Evolutionary conservation across 2,797 vertebrate species (phyloP), one percentile per base, ranked within the genome.

Genomic region (Sebastes reedi): DNA sequence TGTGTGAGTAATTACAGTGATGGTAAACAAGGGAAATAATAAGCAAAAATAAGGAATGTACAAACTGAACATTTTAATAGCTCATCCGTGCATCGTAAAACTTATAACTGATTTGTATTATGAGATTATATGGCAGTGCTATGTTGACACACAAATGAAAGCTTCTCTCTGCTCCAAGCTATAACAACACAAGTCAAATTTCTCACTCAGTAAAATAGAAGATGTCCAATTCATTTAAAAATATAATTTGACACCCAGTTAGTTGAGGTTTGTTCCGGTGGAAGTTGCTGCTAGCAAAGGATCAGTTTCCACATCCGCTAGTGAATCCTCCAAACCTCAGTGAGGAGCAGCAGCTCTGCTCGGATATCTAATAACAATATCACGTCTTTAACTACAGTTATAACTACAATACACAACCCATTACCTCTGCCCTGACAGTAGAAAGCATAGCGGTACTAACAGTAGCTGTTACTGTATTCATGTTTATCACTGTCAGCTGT

Each of bases 221-320:
- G 2, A 50, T 50, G 27, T 7, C 2, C 39, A 10, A 18, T 55
- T 55, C 12, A 36, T 25, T 56, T 18, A 12, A 39, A 2, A 39
- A 12, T 16, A 34, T 24, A 24, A 2, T 36, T 56, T 12, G 30
- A n/a, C 18, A 6, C 6, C 14, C 20, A 22, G 2, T 62, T 6
- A n/a, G 4, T 27, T 50, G 5, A 3, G 6, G 11, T 65, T 65
- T 65, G 50, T 75, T 75, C 72, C 61, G 61, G 72, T 55, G 50
- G 61, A 75, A 42, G 72, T 74, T 36, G 50, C 22, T 1, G 60
- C n/a, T 16, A 29, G 8, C 12, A 46, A 6, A 46, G 2, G 3
- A 75, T 4, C 62, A 22, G 29, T 58, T 66, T 75, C 72, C 61
- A 74, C 72, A 74, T 74, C 60, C 32, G 72, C 32, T 29, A 2